Conservation (phyloP, 1,140 invertebrate species). For the Watersipora subatra region DNA sequence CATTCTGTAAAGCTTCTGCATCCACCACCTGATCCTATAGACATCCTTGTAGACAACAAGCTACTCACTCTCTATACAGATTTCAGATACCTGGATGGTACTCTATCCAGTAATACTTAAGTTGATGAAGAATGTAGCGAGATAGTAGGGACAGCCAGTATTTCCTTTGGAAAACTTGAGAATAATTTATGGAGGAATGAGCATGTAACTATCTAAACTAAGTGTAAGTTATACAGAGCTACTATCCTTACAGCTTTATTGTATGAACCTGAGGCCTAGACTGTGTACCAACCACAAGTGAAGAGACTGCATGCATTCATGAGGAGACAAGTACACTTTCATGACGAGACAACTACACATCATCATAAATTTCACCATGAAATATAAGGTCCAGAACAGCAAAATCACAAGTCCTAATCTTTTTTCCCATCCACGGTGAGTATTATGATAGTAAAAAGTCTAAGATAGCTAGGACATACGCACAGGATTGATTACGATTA, state of each 20-base stretch:
- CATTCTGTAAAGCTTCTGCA: neutral
- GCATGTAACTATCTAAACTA: neutral
- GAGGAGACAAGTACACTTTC: too few relatives aligned
- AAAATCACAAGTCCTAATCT: too few relatives aligned
- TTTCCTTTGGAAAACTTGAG: neutral
- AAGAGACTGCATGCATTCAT: neutral
- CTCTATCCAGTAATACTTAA: neutral
- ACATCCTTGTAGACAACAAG: neutral
- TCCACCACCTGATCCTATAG: neutral
- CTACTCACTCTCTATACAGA: neutral
- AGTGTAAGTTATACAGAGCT: neutral
- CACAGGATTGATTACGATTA: neutral
- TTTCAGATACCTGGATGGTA: neutral
- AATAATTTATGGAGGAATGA: neutral
- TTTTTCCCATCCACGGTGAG: neutral
- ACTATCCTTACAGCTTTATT: neutral
- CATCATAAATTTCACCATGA: neutral
- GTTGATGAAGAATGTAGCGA: neutral
- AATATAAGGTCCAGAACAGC: neutral
- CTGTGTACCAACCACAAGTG: neutral
- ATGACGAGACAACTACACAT: neutral
- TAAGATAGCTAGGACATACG: neutral
- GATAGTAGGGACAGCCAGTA: neutral
- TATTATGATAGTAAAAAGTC: neutral
- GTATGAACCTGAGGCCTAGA: too few relatives aligned